These are phyloP conservation scores for Aphelinus certus DNA, from an alignment of 1,140 invertebrate species.

Conservation along the genomic window DNA sequence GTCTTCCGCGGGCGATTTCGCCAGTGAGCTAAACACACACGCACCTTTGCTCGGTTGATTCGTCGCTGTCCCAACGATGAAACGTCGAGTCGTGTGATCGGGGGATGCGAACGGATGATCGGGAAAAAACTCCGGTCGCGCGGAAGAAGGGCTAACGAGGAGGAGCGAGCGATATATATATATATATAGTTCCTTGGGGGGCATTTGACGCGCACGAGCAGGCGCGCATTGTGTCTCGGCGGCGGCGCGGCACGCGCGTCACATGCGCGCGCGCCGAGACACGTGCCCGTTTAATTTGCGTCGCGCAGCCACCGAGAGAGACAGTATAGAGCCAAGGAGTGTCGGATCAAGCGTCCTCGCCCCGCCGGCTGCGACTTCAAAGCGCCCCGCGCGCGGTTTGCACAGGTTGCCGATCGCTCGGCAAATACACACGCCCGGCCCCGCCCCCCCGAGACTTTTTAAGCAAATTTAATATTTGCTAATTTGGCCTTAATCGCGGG, in stretches of 20 bases:
- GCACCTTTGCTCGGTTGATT: too few species aligned
- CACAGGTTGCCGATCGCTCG: slow-evolving; percentile 27
- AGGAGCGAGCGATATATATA: too few species aligned
- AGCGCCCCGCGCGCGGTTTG: slow-evolving; percentile 8
- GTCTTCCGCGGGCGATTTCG: too few species aligned
- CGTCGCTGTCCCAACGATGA: too few species aligned
- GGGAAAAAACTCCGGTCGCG: too few species aligned
- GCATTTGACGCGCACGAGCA: too few species aligned
- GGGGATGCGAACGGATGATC: too few species aligned
- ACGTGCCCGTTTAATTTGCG: slow-evolving; percentile 33
- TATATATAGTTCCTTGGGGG: too few species aligned
- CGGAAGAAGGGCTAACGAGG: too few species aligned
- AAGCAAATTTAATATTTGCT: slow-evolving; percentile 32
- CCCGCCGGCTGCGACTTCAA: slow-evolving; percentile 16
- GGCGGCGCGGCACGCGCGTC: not conserved
- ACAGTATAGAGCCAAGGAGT: slow-evolving; percentile 1
- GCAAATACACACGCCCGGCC: slow-evolving; percentile 1
- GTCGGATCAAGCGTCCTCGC: slow-evolving; percentile 22
- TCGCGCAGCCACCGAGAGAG: not conserved
- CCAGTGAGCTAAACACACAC: too few species aligned
- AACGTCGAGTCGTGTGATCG: too few species aligned
- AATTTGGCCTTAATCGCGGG: slow-evolving; percentile 28
- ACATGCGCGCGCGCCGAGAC: slow-evolving; percentile 1
- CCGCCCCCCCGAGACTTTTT: slow-evolving; percentile 9
- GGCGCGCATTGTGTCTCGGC: not conserved